phyloP scores from a whole-genome alignment of 2,888 invertebrate genomes.

The Caenorhabditis wallacei region DNA sequence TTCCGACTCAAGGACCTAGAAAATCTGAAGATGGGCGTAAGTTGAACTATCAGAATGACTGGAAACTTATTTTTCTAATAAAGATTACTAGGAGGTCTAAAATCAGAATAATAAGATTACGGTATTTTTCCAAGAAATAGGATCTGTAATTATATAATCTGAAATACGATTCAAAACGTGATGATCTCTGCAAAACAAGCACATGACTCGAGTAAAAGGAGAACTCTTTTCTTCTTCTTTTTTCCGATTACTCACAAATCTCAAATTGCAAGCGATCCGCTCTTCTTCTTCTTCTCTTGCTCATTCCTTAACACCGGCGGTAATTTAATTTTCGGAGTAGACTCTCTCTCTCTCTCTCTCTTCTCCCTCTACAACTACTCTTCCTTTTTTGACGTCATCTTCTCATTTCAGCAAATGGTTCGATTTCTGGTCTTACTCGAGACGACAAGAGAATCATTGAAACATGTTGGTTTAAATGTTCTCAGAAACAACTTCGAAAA shows the following conservation, averaged over 20 bases:
- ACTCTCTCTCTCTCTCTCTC: conserved; percentile 4
- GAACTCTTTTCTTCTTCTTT: neutral
- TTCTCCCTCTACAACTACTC: neutral
- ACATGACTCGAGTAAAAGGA: conserved; percentile 7
- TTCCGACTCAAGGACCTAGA: conserved; percentile 40
- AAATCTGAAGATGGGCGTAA: conserved; percentile 70
- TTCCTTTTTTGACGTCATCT: conserved; percentile 34
- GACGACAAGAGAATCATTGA: conserved; percentile 72
- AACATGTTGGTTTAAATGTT: conserved; percentile 74
- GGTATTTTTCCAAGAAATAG: too few species aligned
- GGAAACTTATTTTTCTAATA: neutral
- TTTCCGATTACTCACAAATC: conserved; percentile 28
- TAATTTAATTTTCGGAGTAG: conserved; percentile 34
- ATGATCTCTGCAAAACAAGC: conserved; percentile 22
- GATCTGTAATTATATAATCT: too few species aligned
- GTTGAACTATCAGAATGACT: too few species aligned
- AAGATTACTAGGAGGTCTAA: too few species aligned
- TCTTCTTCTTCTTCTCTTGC: neutral
- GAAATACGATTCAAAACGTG: too few species aligned
- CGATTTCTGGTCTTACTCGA: conserved; percentile 66
- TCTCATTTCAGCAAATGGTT: conserved; percentile 66
- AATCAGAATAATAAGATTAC: too few species aligned
- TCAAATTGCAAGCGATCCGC: conserved; percentile 19
- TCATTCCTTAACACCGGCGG: conserved; percentile 36
- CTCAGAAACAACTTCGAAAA: conserved; percentile 70